phyloP scores from a whole-genome alignment of 2,113 vertebrate species.

The Lampris megalopsis region DNA sequence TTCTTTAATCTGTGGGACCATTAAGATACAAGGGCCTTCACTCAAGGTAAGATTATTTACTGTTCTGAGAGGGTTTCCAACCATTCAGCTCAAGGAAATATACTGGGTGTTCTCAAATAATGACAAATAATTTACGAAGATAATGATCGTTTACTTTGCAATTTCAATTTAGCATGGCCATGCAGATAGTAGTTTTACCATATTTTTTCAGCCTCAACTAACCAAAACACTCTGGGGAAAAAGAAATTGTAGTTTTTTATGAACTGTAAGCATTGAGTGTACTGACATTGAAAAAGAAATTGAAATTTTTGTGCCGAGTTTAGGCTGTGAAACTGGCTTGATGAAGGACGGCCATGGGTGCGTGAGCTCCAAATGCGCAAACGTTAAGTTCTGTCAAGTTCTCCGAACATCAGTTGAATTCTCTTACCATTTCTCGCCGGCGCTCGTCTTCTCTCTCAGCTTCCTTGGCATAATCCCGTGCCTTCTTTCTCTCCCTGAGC shows the following conservation, averaged over 20 bases:
- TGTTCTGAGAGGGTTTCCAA: not conserved
- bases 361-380: not conserved
- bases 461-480: conserved; percentile 95
- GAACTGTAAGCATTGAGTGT: too few relatives aligned
- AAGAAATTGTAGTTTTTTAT: too few relatives aligned
- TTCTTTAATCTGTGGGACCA: conserved; percentile 89
- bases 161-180: not conserved
- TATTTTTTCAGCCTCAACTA: not conserved
- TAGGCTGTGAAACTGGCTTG: not conserved
- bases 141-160: not conserved
- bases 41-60: not conserved
- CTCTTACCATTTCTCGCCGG: conserved; percentile 90
- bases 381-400: conserved; percentile 4
- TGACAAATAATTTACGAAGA: too few relatives aligned
- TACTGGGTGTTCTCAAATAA: too few relatives aligned
- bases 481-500: conserved; percentile 96
- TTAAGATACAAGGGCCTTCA: conserved; percentile 7
- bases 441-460: conserved; percentile 95
- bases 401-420: not conserved
- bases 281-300: too few relatives aligned
- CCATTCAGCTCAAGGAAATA: not conserved
- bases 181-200: not conserved
- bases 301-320: too few relatives aligned
- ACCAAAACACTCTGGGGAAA: not conserved
- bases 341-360: not conserved